Evolutionary conservation across 1,140 invertebrate species (phyloP).

Genomic region (Batillaria attramentaria): DNA sequence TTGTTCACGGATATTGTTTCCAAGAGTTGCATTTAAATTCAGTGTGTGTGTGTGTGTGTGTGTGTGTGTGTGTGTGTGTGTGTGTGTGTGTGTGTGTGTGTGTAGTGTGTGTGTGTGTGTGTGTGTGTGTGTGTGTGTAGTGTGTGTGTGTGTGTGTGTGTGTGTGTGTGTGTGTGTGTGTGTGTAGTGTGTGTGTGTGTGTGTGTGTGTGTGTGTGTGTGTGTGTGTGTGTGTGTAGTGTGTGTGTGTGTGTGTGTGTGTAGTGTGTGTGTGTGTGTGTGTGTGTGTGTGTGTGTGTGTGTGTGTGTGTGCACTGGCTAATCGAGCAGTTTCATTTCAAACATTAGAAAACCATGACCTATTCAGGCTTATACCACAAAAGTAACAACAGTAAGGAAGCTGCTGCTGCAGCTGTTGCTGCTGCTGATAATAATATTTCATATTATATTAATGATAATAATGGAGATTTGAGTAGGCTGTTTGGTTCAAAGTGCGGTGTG

Average conservation of each 20-base stretch:
- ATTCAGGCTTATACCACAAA: too few species aligned
- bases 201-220: not conserved
- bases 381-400: too few species aligned
- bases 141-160: not conserved
- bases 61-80: slow-evolving; percentile 5
- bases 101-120: not conserved
- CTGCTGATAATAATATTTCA: too few species aligned
- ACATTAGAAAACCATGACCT: not conserved
- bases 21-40: not conserved
- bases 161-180: slow-evolving; percentile 2
- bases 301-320: not conserved
- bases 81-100: not conserved
- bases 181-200: not conserved
- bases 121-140: slow-evolving; percentile 1
- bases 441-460: too few species aligned
- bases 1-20: not conserved
- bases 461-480: too few species aligned
- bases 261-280: too few species aligned
- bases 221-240: too few species aligned
- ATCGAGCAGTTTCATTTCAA: too few species aligned
- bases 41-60: not conserved
- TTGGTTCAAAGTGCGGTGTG: too few species aligned
- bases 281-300: not conserved
- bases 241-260: too few species aligned
- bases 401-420: too few species aligned